phyloP scores from a whole-genome alignment of 2,113 vertebrate species.

The Myrmecobius fasciatus region DNA sequence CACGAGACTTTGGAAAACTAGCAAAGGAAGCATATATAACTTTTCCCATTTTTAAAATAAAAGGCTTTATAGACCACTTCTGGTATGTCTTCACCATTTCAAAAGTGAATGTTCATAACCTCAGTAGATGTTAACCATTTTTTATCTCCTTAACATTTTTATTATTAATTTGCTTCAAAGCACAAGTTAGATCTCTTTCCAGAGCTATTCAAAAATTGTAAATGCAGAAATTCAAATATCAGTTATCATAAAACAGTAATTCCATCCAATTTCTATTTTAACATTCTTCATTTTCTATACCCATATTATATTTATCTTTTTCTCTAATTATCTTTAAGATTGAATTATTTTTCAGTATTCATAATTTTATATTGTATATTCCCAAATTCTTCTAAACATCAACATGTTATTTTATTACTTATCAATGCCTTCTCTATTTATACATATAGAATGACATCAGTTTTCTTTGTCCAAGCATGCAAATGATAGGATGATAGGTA shows the following conservation, averaged over 20 bases:
- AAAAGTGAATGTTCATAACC: neutral
- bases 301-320: neutral
- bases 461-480: neutral
- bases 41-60: neutral
- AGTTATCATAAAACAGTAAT: neutral
- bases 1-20: conserved; percentile 24
- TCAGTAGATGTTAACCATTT: neutral
- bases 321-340: neutral
- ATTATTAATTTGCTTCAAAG: neutral
- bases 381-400: neutral
- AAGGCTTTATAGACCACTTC: neutral
- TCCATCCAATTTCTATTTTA: neutral
- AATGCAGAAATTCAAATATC: neutral
- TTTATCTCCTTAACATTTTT: neutral
- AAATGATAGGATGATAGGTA: neutral
- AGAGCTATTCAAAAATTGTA: conserved; percentile 7
- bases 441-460: neutral
- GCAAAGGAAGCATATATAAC: neutral
- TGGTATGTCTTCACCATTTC: neutral
- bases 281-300: neutral
- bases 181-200: neutral
- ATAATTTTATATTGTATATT: neutral
- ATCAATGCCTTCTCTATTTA: no score
- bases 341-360: neutral
- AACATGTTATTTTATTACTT: neutral